These are phyloP conservation scores for Spongia lamella DNA, from an alignment of 37 sponge, comb jelly and placozoan species.

Conservation along the genomic window DNA sequence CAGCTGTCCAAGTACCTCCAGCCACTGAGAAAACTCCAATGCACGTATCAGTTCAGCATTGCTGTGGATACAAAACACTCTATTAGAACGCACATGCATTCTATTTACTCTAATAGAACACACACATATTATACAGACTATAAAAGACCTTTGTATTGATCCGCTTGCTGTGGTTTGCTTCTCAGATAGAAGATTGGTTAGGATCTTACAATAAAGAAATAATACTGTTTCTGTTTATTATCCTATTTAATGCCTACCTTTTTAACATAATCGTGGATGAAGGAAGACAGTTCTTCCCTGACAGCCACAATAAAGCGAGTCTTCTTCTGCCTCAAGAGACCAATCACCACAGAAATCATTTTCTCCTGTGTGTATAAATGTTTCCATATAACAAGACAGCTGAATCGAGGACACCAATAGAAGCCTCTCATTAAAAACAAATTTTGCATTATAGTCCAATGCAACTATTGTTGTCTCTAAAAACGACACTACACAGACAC, in stretches of 20 bases:
- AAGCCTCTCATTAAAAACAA: too few relatives aligned
- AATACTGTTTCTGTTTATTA: too few relatives aligned
- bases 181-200: too few relatives aligned
- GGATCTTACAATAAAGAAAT: too few relatives aligned
- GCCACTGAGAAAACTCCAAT: constrained; percentile 67
- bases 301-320: constrained; percentile 72
- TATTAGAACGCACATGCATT: too few relatives aligned
- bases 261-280: constrained; percentile 50
- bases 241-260: constrained; percentile 24
- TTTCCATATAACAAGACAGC: not conserved
- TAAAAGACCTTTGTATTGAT: too few relatives aligned
- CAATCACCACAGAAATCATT: constrained; percentile 66
- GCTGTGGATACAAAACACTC: not conserved
- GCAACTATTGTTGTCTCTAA: too few relatives aligned
- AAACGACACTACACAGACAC: too few relatives aligned
- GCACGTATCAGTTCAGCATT: constrained; percentile 67
- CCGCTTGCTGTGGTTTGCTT: too few relatives aligned
- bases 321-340: constrained; percentile 78
- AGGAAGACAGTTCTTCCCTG: constrained; percentile 43
- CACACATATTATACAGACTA: too few relatives aligned
- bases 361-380: constrained; percentile 45
- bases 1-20: constrained; percentile 47
- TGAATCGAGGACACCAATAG: not conserved
- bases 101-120: too few relatives aligned
- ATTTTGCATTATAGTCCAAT: too few relatives aligned